Percentiles rank a stretch among this genome's conserved stretches.
Evolutionary conservation across 2,888 invertebrate species (phyloP).

Genomic region (Gisinianus flammeolus): DNA sequence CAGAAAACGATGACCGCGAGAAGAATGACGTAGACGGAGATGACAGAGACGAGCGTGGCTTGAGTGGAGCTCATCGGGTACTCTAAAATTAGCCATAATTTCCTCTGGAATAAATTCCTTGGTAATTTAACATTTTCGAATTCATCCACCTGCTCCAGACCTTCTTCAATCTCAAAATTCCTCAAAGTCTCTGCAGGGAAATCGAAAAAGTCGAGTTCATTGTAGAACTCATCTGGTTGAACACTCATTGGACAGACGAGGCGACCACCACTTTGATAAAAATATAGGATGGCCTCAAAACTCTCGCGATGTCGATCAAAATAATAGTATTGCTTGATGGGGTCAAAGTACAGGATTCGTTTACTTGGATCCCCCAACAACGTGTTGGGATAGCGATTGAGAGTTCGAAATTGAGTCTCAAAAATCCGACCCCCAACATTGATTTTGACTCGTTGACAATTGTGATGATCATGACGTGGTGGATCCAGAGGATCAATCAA

Average conservation of each 20-base stretch:
- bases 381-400: slow-evolving; percentile 35
- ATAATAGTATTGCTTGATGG: slow-evolving; percentile 32
- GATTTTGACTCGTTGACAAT: slow-evolving; percentile 35
- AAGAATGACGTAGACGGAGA: slow-evolving; percentile 66
- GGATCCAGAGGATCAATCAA: not conserved
- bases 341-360: slow-evolving; percentile 37
- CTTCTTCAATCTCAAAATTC: slow-evolving; percentile 38
- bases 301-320: slow-evolving; percentile 36
- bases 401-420: slow-evolving; percentile 41
- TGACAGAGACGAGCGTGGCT: slow-evolving; percentile 65
- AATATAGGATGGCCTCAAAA: slow-evolving; percentile 44
- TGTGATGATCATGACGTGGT: slow-evolving; percentile 35
- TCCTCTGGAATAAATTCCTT: slow-evolving; percentile 64
- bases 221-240: slow-evolving; percentile 40
- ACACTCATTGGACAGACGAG: slow-evolving; percentile 42
- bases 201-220: slow-evolving; percentile 46
- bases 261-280: slow-evolving; percentile 45
- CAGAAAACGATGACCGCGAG: slow-evolving; percentile 67
- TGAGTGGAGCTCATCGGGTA: slow-evolving; percentile 67
- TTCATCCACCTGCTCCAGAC: not conserved
- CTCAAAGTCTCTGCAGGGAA: slow-evolving; percentile 27
- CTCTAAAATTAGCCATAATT: slow-evolving; percentile 67
- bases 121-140: slow-evolving; percentile 54
- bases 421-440: slow-evolving; percentile 41
- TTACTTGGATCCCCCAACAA: slow-evolving; percentile 40